Percentiles rank a stretch among this genome's conserved stretches.
Evolutionary conservation across 1,140 invertebrate species (phyloP).

Genomic region (Ooceraea biroi): DNA sequence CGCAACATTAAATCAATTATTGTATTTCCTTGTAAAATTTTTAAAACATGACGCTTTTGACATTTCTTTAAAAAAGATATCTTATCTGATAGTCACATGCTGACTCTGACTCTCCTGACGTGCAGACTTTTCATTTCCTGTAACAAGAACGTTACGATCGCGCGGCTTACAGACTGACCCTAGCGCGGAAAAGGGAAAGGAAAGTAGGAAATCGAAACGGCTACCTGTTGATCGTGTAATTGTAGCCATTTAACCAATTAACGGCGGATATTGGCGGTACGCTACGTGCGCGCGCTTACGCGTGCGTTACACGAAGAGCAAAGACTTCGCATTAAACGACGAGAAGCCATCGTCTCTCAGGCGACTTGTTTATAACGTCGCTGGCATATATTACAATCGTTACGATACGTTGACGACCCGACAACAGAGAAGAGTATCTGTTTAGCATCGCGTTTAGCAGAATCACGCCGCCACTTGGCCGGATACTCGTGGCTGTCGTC

Average conservation of each 20-base stretch:
- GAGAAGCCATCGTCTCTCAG: slow-evolving; percentile 8
- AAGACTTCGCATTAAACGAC: slow-evolving; percentile 33
- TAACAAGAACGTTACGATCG: background rate
- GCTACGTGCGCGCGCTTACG: background rate
- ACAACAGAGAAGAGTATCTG: slow-evolving; percentile 66
- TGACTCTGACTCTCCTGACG: no score
- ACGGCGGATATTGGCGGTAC: slow-evolving; percentile 29
- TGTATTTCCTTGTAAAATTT: background rate
- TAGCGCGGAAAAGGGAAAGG: slow-evolving; percentile 49
- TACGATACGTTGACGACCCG: slow-evolving; percentile 26
- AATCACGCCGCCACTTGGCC: slow-evolving; percentile 79
- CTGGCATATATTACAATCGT: slow-evolving; percentile 31
- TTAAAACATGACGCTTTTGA: background rate
- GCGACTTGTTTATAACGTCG: slow-evolving; percentile 31
- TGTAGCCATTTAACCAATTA: slow-evolving; percentile 61
- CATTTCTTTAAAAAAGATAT: background rate
- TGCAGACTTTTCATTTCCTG: slow-evolving; percentile 12
- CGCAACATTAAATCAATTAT: background rate
- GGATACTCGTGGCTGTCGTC: slow-evolving; percentile 78
- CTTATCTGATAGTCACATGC: background rate
- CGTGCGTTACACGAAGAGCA: slow-evolving; percentile 21
- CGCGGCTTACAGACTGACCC: slow-evolving; percentile 29
- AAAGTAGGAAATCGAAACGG: slow-evolving; percentile 57
- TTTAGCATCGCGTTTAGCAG: slow-evolving; percentile 78
- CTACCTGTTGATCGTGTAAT: slow-evolving; percentile 63